Conservation (phyloP, 2,113 vertebrate species). For the Brevimyrus niger region DNA sequence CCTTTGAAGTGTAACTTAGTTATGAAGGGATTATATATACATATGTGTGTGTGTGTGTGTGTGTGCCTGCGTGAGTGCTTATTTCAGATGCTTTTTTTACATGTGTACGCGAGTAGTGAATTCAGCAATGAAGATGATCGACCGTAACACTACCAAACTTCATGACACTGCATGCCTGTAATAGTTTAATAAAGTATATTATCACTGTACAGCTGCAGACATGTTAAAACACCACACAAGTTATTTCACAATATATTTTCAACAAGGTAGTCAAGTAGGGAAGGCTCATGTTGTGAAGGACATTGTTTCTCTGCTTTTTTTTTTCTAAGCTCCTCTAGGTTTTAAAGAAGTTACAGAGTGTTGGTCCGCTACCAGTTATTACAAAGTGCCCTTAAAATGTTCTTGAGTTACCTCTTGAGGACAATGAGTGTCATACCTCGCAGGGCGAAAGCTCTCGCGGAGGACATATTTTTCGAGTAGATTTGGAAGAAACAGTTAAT, state of each 20-base stretch:
- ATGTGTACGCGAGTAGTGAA: not conserved
- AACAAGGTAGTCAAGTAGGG: not conserved
- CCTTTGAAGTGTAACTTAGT: not conserved
- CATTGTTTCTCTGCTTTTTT: conserved; percentile 24
- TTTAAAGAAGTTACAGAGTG: not conserved
- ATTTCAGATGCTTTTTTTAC: not conserved
- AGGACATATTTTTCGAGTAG: not conserved
- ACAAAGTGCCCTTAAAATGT: not conserved
- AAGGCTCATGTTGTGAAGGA: not conserved
- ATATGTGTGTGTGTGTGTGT: not conserved
- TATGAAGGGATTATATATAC: not conserved
- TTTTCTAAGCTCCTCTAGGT: not conserved
- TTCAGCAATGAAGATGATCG: not conserved
- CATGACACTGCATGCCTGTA: not conserved
- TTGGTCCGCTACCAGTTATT: not conserved
- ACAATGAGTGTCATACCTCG: not conserved
- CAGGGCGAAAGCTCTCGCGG: not conserved
- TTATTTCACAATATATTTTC: conserved; percentile 6
- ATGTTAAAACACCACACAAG: not conserved
- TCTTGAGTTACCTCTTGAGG: not conserved
- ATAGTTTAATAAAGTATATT: not conserved
- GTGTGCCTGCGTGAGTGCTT: not conserved
- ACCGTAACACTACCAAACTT: not conserved
- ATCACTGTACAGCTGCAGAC: not conserved
- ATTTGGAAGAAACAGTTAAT: not conserved